Evolutionary conservation across 2,888 invertebrate species (phyloP).

Genomic region (Pogonocherus hispidulus): DNA sequence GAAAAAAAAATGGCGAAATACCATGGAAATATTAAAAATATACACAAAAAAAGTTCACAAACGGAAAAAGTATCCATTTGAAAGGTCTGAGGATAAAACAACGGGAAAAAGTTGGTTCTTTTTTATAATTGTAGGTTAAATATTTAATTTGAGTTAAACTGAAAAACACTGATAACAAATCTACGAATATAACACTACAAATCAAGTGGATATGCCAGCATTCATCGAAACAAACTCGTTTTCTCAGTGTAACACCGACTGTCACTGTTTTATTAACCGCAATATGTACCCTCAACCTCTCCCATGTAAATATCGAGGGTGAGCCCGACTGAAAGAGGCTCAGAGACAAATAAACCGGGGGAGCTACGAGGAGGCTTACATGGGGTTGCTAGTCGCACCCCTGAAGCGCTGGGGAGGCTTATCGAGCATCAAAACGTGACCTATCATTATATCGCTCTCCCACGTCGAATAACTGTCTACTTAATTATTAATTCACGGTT

Average conservation of each 20-base stretch:
- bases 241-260: neutral
- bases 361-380: slow-evolving; percentile 47
- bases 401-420: slow-evolving; percentile 55
- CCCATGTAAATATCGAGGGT: slow-evolving; percentile 48
- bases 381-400: slow-evolving; percentile 56
- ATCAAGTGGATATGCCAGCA: neutral
- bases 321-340: slow-evolving; percentile 33
- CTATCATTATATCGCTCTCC: slow-evolving; percentile 59
- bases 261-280: slow-evolving; percentile 51
- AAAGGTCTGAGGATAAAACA: too few species aligned
- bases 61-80: too few species aligned
- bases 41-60: too few species aligned
- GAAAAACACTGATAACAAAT: too few species aligned
- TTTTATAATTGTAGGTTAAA: too few species aligned
- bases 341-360: slow-evolving; percentile 41
- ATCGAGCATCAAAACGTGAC: slow-evolving; percentile 62
- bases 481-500: slow-evolving; percentile 54
- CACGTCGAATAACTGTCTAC: slow-evolving; percentile 49
- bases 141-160: too few species aligned
- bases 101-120: too few species aligned
- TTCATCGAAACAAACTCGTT: neutral
- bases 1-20: too few species aligned
- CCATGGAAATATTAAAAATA: too few species aligned
- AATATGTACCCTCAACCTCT: slow-evolving; percentile 43
- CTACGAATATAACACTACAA: too few species aligned